Evolutionary conservation across 2,888 invertebrate genomes (phyloP).

Genomic region (Labia minor): DNA sequence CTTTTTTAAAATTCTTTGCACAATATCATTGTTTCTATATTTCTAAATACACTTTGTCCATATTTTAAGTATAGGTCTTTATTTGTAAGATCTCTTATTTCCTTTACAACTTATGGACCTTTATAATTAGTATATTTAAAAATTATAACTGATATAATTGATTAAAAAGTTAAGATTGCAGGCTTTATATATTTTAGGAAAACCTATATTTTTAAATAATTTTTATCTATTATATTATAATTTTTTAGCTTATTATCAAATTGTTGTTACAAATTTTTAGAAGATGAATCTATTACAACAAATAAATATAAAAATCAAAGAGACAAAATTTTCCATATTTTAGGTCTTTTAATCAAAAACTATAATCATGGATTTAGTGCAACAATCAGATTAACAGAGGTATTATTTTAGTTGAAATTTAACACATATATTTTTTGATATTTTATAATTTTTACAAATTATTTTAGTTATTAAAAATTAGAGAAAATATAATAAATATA

Average conservation of each 20-base stretch:
- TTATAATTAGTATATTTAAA: too few species aligned
- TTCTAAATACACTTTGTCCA: too few species aligned
- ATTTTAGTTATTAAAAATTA: constrained; percentile 59
- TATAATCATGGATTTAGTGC: constrained; percentile 75
- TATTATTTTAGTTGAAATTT: constrained; percentile 27
- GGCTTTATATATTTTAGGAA: too few species aligned
- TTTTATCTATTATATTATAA: constrained; percentile 14
- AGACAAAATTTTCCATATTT: constrained; percentile 63
- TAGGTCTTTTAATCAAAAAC: constrained; percentile 68
- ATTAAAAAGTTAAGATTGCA: too few species aligned
- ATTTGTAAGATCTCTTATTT: too few species aligned
- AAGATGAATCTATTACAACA: constrained; percentile 45
- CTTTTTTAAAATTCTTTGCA: too few species aligned
- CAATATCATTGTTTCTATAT: too few species aligned
- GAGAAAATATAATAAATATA: constrained; percentile 58
- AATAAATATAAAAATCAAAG: constrained; percentile 47
- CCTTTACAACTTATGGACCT: too few species aligned
- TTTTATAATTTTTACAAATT: constrained; percentile 28
- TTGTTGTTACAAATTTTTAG: constrained; percentile 35
- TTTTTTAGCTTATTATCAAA: not conserved
- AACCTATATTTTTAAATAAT: not conserved
- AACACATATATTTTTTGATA: constrained; percentile 1
- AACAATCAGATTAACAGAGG: constrained; percentile 54
- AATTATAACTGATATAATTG: too few species aligned
- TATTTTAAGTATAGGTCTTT: too few species aligned